phyloP scores from a whole-genome alignment of 2,113 vertebrate species.

The Telmatochromis brichardi region DNA sequence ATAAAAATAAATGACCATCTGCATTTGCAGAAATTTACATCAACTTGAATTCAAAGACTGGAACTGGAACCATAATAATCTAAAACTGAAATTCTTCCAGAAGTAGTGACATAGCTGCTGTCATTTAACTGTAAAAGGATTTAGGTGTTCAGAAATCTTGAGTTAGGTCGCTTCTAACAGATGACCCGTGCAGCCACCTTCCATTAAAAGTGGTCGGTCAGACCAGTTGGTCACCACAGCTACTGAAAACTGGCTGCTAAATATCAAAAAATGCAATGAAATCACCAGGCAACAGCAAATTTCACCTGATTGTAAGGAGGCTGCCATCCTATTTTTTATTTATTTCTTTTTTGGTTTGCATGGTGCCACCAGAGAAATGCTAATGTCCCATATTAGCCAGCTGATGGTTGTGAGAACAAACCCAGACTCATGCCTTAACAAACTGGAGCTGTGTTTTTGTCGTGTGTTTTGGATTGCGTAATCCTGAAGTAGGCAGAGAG shows the following conservation, averaged over 20 bases:
- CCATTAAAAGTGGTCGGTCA: background rate
- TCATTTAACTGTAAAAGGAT: background rate
- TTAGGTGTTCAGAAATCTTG: background rate
- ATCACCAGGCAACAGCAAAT: background rate
- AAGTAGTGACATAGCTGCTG: background rate
- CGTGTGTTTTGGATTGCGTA: background rate
- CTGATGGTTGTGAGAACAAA: background rate
- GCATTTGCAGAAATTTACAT: background rate
- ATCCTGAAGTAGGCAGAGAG: background rate
- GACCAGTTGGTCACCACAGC: background rate
- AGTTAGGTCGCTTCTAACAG: background rate
- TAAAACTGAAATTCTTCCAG: background rate
- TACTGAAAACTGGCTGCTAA: background rate
- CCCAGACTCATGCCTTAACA: background rate
- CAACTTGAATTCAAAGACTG: background rate
- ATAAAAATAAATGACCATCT: background rate
- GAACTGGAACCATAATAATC: background rate
- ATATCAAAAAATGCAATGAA: background rate
- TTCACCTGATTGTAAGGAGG: background rate
- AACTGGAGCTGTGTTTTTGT: background rate
- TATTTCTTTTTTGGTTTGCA: background rate
- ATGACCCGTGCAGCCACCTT: background rate
- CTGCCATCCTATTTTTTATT: background rate
- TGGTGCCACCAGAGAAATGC: background rate
- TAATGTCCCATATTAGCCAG: background rate